Percentiles rank a stretch among this genome's conserved stretches.
Conservation (phyloP, 2,888 invertebrate genomes). For the Drosophila helvetica region DNA sequence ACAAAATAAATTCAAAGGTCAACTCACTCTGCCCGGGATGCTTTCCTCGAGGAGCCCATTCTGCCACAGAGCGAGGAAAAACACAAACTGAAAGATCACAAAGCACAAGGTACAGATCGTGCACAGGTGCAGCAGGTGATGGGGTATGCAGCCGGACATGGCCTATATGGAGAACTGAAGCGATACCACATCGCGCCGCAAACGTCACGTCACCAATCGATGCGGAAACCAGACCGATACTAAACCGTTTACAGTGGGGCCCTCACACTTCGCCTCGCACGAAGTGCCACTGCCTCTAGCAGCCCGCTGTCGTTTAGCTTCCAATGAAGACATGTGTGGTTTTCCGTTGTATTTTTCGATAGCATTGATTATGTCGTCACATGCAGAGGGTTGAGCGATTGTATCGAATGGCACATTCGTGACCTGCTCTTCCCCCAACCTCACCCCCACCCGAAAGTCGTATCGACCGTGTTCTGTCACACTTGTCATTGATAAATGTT, state of each 20-base stretch:
- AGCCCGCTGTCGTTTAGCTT: neutral
- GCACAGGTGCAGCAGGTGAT: conserved; percentile 33
- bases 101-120: conserved; percentile 23
- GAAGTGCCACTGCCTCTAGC: too few species aligned
- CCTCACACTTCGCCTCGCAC: conserved; percentile 17
- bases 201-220: neutral
- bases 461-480: conserved; percentile 35
- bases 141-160: conserved; percentile 47
- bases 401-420: conserved; percentile 3
- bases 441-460: neutral
- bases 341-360: conserved; percentile 29
- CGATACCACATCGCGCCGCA: conserved; percentile 9
- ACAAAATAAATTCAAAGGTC: fast-evolving
- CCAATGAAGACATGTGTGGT: neutral
- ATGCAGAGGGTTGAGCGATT: conserved; percentile 12
- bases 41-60: neutral
- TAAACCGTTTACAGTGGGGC: conserved; percentile 27
- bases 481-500: conserved; percentile 62
- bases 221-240: conserved; percentile 16
- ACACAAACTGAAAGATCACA: conserved; percentile 37
- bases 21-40: conserved; percentile 34
- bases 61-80: conserved; percentile 21
- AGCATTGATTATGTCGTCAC: conserved; percentile 50
- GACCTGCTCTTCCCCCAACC: neutral
- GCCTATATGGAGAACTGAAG: conserved; percentile 42